Evolutionary conservation across 1,140 invertebrate species (phyloP).

Genomic region (Bicyclus anynana): DNA sequence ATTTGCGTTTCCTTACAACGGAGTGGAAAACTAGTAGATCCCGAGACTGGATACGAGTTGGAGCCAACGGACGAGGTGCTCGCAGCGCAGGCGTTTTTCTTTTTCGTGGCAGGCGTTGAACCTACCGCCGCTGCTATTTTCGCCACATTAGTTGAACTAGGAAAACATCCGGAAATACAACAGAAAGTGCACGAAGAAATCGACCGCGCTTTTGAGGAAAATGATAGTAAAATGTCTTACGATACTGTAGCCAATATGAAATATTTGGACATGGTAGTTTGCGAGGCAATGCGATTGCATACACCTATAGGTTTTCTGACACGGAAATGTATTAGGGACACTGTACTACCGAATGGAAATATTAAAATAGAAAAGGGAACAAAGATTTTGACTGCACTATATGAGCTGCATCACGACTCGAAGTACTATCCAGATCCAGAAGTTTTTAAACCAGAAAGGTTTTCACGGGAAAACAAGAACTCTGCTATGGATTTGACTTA

Average conservation of each 20-base stretch:
- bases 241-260: conserved; percentile 49
- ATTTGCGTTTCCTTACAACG: conserved; percentile 40
- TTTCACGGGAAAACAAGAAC: conserved; percentile 41
- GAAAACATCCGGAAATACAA: conserved; percentile 75
- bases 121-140: conserved; percentile 78
- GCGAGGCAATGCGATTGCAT: conserved; percentile 71
- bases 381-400: conserved; percentile 41
- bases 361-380: conserved; percentile 43
- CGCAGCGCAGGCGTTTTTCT: conserved; percentile 64
- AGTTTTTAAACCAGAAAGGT: conserved; percentile 68
- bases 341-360: conserved; percentile 39
- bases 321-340: conserved; percentile 31
- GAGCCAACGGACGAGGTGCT: conserved; percentile 44
- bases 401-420: conserved; percentile 52
- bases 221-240: conserved; percentile 46
- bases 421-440: conserved; percentile 62
- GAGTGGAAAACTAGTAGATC: conserved; percentile 31
- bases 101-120: conserved; percentile 79
- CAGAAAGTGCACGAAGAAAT: conserved; percentile 79
- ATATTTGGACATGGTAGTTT: conserved; percentile 58
- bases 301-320: conserved; percentile 43
- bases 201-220: conserved; percentile 50
- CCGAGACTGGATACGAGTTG: conserved; percentile 32
- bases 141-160: conserved; percentile 70
- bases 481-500: conserved; percentile 48